Conservation (phyloP, 2,113 vertebrate genomes). For the Trogon melanurus region DNA sequence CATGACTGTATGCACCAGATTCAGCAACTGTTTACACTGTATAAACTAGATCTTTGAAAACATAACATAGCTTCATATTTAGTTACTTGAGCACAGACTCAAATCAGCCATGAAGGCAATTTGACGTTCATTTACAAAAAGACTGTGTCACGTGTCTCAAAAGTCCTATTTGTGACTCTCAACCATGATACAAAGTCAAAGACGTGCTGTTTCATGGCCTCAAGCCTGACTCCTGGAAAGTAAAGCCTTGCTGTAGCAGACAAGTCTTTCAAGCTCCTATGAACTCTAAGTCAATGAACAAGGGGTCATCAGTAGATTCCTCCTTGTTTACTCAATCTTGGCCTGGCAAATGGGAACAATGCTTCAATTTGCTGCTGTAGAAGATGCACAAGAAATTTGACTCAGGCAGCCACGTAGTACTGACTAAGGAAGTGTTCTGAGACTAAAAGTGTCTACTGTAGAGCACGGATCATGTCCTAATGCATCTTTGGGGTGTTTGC, state of each 20-base stretch:
- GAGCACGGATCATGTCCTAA: not conserved
- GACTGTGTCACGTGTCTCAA: rapidly evolving
- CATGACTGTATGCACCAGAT: not conserved
- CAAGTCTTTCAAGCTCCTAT: not conserved
- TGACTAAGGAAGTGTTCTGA: not conserved
- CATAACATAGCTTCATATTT: not conserved
- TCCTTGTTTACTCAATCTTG: not conserved
- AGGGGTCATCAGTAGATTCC: not conserved
- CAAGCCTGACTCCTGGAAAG: not conserved
- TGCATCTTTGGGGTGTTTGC: not conserved
- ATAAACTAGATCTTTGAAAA: not conserved
- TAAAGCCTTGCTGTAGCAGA: not conserved
- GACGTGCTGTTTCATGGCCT: not conserved
- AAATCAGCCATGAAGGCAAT: not conserved
- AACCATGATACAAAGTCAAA: not conserved
- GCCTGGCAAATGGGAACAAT: not conserved
- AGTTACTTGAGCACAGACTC: not conserved
- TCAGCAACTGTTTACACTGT: not conserved
- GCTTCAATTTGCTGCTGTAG: not conserved
- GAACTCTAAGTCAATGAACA: not conserved
- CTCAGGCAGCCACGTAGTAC: not conserved
- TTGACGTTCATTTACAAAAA: not conserved
- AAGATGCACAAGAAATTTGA: not conserved
- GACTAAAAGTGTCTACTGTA: not conserved
- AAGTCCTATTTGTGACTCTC: not conserved